Evolutionary conservation across 2,113 vertebrate species (phyloP), one percentile per base, ranked within the genome.

Genomic region (Osmerus mordax): DNA sequence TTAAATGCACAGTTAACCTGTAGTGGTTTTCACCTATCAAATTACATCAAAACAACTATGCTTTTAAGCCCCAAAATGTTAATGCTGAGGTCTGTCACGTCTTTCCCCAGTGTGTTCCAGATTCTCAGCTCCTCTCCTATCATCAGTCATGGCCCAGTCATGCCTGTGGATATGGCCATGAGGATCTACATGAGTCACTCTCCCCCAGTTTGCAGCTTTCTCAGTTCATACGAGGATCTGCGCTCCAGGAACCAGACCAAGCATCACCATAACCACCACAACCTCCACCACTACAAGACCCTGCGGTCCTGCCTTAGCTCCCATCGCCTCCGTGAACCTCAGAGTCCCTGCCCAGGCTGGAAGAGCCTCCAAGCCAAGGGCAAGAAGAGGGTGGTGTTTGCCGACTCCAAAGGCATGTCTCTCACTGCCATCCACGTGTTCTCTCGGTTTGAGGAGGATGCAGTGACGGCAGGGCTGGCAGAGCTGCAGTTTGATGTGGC

Each of bases 341-440:
- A 92, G 36, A 77, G 87, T 0, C 80, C 84, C 77, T 87, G 85
- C 2, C 81, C 65, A 0, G 85, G 74, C 65, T 95, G 96, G 95
- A 90, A 79, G 60, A 80, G 7, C 59, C 78, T 90, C 0, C 85
- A 89, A 66, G 70, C 80, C 70, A 90, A 89, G 56, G 77, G 58
- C 75, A 99, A 99, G 86, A 99, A 99, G 87, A 89, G 89, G 12
- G 97, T 99, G 2, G 94, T 97, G 81, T 99, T 99, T 60, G 97
- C 97, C 0, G 97, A 99, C 80, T 92, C 93, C 0, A 96, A 96
- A 76, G 97, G 97, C 12, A 93, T 98, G 73, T 94, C 97, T 0
- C 92, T 99, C 78, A 98, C 96, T 0, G 94, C 92, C 0, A 93
- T 99, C 71, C 96, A 95, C 12, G 89, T 97, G 76, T 99, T 98